These are phyloP conservation scores for Thunnus thynnus DNA, from an alignment of 2,113 vertebrate species.

Conservation along the genomic window DNA sequence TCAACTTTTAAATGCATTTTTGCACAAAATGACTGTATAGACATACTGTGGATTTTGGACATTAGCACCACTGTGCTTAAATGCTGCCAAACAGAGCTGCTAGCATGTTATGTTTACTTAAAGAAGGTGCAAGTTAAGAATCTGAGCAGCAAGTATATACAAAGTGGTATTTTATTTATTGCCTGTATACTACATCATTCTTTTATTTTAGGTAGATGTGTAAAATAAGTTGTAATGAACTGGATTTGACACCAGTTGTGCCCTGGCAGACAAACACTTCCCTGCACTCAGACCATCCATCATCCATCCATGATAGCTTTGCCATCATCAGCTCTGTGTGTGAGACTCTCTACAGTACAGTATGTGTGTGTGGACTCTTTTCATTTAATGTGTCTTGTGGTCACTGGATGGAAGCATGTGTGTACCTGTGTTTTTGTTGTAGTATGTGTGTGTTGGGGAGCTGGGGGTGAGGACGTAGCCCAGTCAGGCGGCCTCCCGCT, in stretches of 20 bases:
- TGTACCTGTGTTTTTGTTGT: constrained; percentile 21
- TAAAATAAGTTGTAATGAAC: background rate
- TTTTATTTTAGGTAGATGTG: background rate
- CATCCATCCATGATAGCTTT: background rate
- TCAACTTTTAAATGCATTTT: no score
- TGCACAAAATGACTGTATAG: no score
- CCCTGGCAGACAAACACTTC: background rate
- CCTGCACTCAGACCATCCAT: background rate
- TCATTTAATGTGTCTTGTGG: background rate
- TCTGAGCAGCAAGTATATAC: no score
- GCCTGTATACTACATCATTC: background rate
- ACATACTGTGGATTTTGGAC: no score
- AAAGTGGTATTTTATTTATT: background rate
- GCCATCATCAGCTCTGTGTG: background rate
- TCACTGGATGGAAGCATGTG: constrained; percentile 2
- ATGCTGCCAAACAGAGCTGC: no score
- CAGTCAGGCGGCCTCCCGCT: constrained; percentile 80
- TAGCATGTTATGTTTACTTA: no score
- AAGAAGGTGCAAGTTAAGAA: no score
- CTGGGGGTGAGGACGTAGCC: constrained; percentile 41
- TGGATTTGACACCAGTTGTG: background rate
- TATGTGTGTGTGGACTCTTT: background rate
- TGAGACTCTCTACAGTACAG: background rate
- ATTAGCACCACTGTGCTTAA: no score
- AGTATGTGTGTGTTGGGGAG: constrained; percentile 18